These are phyloP conservation scores for Tenthredo livida DNA, from an alignment of 2,888 invertebrate genomes.

Conservation along the genomic window DNA sequence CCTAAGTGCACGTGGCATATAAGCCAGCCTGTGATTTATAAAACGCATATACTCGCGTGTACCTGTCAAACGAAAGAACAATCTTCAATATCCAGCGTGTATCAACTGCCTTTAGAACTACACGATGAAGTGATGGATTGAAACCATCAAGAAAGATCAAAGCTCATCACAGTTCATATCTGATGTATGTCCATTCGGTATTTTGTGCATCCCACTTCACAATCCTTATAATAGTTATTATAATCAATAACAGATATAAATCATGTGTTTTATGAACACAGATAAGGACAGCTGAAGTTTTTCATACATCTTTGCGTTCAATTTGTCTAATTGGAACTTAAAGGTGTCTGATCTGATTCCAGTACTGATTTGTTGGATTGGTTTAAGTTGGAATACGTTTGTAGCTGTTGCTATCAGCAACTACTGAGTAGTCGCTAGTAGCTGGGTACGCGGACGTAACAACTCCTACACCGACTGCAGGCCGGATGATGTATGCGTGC, in stretches of 20 bases:
- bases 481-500: slow-evolving; percentile 50
- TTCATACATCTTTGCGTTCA: background rate
- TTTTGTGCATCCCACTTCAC: background rate
- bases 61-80: slow-evolving; percentile 51
- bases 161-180: background rate
- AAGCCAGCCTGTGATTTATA: slow-evolving; percentile 47
- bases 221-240: background rate
- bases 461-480: slow-evolving; percentile 53
- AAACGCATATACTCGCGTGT: slow-evolving; percentile 47
- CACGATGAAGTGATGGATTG: slow-evolving; percentile 29
- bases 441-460: slow-evolving; percentile 49
- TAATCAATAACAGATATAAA: background rate
- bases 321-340: background rate
- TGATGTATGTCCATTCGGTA: background rate
- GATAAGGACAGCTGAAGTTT: background rate
- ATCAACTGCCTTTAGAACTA: slow-evolving; percentile 40
- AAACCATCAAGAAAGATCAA: background rate
- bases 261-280: background rate
- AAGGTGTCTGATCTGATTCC: background rate
- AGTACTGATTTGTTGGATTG: slow-evolving; percentile 8
- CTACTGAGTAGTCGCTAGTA: slow-evolving; percentile 44
- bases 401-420: slow-evolving; percentile 38
- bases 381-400: background rate
- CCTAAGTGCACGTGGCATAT: slow-evolving; percentile 44
- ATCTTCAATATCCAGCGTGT: slow-evolving; percentile 49